phyloP scores from a whole-genome alignment of 2,888 invertebrate genomes.

The Drosophila dives region DNA sequence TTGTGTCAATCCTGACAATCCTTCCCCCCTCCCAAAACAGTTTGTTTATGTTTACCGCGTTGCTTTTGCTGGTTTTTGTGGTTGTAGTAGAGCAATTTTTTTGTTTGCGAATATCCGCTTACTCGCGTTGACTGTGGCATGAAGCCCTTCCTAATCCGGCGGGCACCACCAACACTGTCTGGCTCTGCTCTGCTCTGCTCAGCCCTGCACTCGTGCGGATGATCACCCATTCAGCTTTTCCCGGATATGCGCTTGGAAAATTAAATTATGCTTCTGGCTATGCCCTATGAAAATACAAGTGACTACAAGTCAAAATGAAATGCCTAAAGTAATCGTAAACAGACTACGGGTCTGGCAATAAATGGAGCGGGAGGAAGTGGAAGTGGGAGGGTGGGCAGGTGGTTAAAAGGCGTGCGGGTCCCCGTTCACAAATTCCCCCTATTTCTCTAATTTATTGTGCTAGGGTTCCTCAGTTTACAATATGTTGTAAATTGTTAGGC shows the following conservation, averaged over 20 bases:
- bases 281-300: constrained; percentile 49
- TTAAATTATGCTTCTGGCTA: constrained; percentile 62
- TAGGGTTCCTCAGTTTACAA: constrained; percentile 9
- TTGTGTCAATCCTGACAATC: neutral
- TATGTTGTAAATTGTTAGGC: constrained; percentile 1
- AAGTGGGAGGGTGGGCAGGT: neutral
- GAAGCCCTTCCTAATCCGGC: constrained; percentile 52
- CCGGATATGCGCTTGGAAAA: constrained; percentile 70
- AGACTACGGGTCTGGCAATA: constrained; percentile 11
- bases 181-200: no score
- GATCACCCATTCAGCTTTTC: constrained; percentile 40
- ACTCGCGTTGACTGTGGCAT: constrained; percentile 62
- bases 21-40: constrained; percentile 21
- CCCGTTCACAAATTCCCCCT: constrained; percentile 3
- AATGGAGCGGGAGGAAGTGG: neutral
- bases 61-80: constrained; percentile 15
- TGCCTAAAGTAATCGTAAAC: constrained; percentile 49
- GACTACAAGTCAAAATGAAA: constrained; percentile 53
- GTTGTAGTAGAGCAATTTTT: constrained; percentile 19
- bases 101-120: constrained; percentile 64
- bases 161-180: constrained; percentile 24
- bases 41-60: constrained; percentile 67
- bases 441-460: constrained; percentile 21
- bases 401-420: neutral
- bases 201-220: neutral